Base-by-base conservation (phyloP, 1,140 invertebrate species). In the Streblospio benedicti region DNA sequence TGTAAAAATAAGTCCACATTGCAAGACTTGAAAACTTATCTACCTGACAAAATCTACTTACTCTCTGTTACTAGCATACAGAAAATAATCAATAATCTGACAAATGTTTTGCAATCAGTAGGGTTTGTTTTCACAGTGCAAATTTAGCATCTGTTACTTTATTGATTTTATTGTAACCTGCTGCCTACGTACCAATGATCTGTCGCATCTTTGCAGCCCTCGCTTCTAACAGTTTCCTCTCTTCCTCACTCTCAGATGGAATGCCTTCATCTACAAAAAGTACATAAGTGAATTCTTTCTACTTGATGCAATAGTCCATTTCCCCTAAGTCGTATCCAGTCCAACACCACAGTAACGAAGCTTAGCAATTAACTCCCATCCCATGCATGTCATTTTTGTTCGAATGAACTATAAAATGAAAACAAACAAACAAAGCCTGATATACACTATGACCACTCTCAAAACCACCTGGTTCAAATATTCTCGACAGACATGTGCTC, bases 121-220 rank as follows among this genome's bases (percentile, higher is more conserved):
- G n/a, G 9, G n/a, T 9, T 9, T 38, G 35, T 38, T 9, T 9
- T 9, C n/a, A 38, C 9, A 9, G 9, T 9, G 9, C 9, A n/a
- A 38, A 38, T 38, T 9, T 38, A 38, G 9, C 35, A 38, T 38
- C 35, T 38, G 9, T 38, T 9, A 38, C 9, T 9, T 9, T 38
- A 38, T 9, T 9, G 9, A 9, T n/a, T 9, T 38, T 38, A 38
- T 9, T 38, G n/a, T 38, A 38, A 33, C 1, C 31, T 35, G 14
- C 9, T 43, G 20, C 16, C 18, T 4, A 47, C 43, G 60, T 67
- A 77, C 75, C 69, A 55, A 73, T 70, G 9, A 78, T 67, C 4
- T 77, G 67, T 32, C 65, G 67, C n/a, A 77, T 60, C 64, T 74
- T 78, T 67, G 90, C 89, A 0, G 83, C 81, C n/a, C 87, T 62